phyloP scores from a whole-genome alignment of 2,888 invertebrate genomes.

The Argyra leucocephala region DNA sequence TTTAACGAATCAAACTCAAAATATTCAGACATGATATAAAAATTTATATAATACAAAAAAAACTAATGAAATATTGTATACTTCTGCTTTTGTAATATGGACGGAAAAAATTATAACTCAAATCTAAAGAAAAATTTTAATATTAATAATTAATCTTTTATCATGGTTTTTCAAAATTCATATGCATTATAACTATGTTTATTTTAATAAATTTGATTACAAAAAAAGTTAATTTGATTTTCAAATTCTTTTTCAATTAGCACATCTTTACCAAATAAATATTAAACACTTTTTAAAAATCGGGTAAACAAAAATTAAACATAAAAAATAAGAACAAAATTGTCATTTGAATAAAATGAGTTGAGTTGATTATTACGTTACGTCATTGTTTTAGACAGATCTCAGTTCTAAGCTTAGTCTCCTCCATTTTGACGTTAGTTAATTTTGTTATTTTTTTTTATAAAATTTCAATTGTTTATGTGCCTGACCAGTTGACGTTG shows the following conservation, averaged over 20 bases:
- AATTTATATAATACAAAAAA: background rate
- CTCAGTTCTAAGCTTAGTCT: background rate
- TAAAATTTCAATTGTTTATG: too few species aligned
- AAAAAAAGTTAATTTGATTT: background rate
- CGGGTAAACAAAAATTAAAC: background rate
- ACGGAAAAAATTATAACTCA: background rate
- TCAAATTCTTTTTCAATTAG: background rate
- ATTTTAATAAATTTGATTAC: background rate
- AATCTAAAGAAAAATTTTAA: background rate
- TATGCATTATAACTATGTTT: background rate
- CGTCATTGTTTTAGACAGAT: background rate
- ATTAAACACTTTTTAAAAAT: background rate
- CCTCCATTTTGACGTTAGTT: slow-evolving; percentile 1
- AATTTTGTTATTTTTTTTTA: too few species aligned
- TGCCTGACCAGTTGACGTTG: too few species aligned
- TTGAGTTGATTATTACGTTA: background rate
- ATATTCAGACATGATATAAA: slow-evolving; percentile 10
- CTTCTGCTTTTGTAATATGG: background rate
- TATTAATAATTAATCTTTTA: background rate
- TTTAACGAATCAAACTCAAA: slow-evolving; percentile 4
- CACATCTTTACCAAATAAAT: background rate
- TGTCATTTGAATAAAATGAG: background rate
- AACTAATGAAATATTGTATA: background rate
- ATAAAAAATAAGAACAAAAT: background rate
- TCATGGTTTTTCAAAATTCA: background rate